A percentile compares a stretch with the other conserved stretches of the same genome.
These are phyloP conservation scores for Paramisgurnus dabryanus DNA, from an alignment of 2,113 vertebrate species.

Conservation along the genomic window DNA sequence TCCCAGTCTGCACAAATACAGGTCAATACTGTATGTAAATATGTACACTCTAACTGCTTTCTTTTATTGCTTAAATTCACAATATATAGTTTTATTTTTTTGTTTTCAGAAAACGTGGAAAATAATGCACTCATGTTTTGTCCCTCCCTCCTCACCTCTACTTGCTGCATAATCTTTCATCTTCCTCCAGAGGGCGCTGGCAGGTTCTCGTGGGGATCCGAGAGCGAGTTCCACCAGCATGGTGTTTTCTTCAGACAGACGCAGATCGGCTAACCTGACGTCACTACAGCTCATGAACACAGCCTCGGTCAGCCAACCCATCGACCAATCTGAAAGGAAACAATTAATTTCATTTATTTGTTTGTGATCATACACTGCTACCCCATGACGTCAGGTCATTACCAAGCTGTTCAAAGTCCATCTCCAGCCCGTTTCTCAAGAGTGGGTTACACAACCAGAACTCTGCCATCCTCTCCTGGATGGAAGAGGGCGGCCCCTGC, in stretches of 20 bases:
- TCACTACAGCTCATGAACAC: slow-evolving; percentile 72
- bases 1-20: slow-evolving; percentile 73
- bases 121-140: background rate
- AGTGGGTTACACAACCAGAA: slow-evolving; percentile 78
- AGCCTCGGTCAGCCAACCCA: slow-evolving; percentile 73
- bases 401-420: slow-evolving; percentile 78
- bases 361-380: background rate
- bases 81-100: too few species aligned
- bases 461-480: slow-evolving; percentile 73
- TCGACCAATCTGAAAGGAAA: slow-evolving; percentile 64
- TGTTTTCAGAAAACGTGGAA: too few species aligned
- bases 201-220: slow-evolving; percentile 70
- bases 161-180: slow-evolving; percentile 77
- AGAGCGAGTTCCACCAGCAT: slow-evolving; percentile 75
- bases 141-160: slow-evolving; percentile 65
- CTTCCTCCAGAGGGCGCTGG: slow-evolving; percentile 71
- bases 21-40: slow-evolving; percentile 16
- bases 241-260: slow-evolving; percentile 69
- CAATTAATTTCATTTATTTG: background rate
- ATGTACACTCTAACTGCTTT: background rate
- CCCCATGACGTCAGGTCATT: slow-evolving; percentile 31
- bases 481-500: slow-evolving; percentile 70
- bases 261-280: slow-evolving; percentile 68
- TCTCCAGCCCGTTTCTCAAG: slow-evolving; percentile 79
- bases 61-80: too few species aligned